These are phyloP conservation scores for Sitodiplosis mosellana DNA, from an alignment of 1,140 invertebrate species.

Conservation along the genomic window DNA sequence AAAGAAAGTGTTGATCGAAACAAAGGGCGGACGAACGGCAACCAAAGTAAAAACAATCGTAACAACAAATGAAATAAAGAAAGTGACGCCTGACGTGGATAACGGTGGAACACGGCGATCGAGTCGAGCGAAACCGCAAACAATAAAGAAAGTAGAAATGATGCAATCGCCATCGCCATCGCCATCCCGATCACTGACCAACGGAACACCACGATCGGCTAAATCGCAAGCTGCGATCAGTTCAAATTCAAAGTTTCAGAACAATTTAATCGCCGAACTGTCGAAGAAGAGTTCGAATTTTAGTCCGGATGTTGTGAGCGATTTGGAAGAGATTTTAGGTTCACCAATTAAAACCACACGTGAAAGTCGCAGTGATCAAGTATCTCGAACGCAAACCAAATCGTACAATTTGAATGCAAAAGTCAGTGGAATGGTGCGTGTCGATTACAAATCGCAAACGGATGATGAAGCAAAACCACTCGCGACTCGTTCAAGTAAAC, in stretches of 20 bases:
- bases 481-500: too few species aligned
- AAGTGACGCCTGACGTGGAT: too few species aligned
- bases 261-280: neutral
- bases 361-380: neutral
- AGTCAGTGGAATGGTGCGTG: too few species aligned
- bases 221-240: neutral
- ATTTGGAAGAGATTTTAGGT: slow-evolving; percentile 22
- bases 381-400: too few species aligned
- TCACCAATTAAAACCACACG: slow-evolving; percentile 15
- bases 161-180: neutral
- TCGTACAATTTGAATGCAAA: too few species aligned
- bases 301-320: slow-evolving; percentile 20
- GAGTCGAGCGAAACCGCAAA: neutral
- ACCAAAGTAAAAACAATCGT: too few species aligned
- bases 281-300: slow-evolving; percentile 15
- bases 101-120: too few species aligned
- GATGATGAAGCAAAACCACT: too few species aligned
- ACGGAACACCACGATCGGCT: neutral
- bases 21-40: too few species aligned
- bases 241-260: neutral
- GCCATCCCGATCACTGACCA: neutral
- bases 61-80: too few species aligned
- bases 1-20: too few species aligned
- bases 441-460: too few species aligned
- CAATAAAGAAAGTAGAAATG: neutral